A percentile compares a stretch with the other conserved stretches of the same genome.
Evolutionary conservation across 2,888 invertebrate genomes (phyloP).

Genomic region (Bombyx huttoni): DNA sequence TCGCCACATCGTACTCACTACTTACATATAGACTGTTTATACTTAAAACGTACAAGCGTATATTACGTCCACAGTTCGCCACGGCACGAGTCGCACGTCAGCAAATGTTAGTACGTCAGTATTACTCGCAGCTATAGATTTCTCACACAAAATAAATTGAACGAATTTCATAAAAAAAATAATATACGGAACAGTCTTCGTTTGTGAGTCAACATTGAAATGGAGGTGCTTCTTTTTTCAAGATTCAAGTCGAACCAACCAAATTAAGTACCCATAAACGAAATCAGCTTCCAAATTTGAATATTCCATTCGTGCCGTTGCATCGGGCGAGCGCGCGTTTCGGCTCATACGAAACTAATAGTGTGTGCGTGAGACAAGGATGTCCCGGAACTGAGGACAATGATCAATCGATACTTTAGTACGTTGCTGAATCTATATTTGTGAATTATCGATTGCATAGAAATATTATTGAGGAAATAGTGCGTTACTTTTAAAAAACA

Average conservation of each 20-base stretch:
- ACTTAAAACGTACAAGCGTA: too few species aligned
- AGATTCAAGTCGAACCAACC: conserved; percentile 72
- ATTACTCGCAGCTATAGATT: too few species aligned
- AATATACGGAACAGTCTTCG: not conserved
- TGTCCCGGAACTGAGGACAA: conserved; percentile 17
- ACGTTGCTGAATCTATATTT: not conserved
- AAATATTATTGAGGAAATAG: too few species aligned
- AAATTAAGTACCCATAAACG: conserved; percentile 74
- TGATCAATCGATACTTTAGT: conserved; percentile 14
- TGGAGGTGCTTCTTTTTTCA: conserved; percentile 39
- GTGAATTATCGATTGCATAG: too few species aligned
- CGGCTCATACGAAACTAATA: conserved; percentile 35
- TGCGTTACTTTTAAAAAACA: too few species aligned
- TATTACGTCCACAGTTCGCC: too few species aligned
- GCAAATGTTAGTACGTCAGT: too few species aligned
- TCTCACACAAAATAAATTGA: conserved; percentile 1
- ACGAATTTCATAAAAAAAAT: not conserved
- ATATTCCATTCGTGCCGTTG: conserved; percentile 63
- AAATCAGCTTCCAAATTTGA: conserved; percentile 73
- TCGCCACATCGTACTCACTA: too few species aligned
- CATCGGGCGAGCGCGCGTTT: too few species aligned
- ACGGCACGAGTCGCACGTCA: too few species aligned
- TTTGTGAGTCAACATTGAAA: not conserved
- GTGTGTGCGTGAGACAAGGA: conserved; percentile 31
- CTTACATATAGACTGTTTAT: too few species aligned